These are phyloP conservation scores for Pogoniulus pusillus DNA, from an alignment of 2,797 vertebrate species.

Conservation along the genomic window DNA sequence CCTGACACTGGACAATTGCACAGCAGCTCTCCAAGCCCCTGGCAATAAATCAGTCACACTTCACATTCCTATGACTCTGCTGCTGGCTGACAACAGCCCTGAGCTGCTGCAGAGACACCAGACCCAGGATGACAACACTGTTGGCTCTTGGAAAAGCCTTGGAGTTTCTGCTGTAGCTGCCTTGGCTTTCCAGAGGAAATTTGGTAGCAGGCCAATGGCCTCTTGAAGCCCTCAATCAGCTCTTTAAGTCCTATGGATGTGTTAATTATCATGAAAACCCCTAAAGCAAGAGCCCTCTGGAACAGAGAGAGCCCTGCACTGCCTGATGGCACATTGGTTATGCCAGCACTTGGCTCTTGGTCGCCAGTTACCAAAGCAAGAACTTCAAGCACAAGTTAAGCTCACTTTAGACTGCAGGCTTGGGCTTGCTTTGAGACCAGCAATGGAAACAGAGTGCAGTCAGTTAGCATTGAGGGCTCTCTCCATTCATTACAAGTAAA, in stretches of 20 bases:
- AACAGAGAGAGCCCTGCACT: background rate
- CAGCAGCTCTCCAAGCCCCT: background rate
- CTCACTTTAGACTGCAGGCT: background rate
- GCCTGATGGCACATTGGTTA: background rate
- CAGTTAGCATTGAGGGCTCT: background rate
- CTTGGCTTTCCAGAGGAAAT: background rate
- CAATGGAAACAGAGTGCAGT: background rate
- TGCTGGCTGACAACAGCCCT: background rate
- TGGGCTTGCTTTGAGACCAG: background rate
- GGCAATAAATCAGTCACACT: conserved; percentile 14
- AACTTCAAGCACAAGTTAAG: background rate
- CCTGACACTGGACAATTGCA: background rate
- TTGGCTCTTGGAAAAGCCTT: conserved; percentile 14
- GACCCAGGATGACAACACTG: background rate
- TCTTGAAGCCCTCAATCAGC: conserved; percentile 6
- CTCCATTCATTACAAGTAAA: background rate
- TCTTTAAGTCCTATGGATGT: conserved; percentile 1
- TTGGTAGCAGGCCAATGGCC: conserved; percentile 25
- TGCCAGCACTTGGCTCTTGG: background rate
- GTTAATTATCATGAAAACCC: conserved; percentile 30
- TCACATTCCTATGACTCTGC: background rate
- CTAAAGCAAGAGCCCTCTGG: background rate
- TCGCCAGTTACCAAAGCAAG: background rate
- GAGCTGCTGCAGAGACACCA: background rate
- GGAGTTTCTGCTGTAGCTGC: background rate